Percentiles rank a stretch among this genome's conserved stretches.
Conservation (phyloP, 2,888 invertebrate genomes). For the Papilio protenor region DNA sequence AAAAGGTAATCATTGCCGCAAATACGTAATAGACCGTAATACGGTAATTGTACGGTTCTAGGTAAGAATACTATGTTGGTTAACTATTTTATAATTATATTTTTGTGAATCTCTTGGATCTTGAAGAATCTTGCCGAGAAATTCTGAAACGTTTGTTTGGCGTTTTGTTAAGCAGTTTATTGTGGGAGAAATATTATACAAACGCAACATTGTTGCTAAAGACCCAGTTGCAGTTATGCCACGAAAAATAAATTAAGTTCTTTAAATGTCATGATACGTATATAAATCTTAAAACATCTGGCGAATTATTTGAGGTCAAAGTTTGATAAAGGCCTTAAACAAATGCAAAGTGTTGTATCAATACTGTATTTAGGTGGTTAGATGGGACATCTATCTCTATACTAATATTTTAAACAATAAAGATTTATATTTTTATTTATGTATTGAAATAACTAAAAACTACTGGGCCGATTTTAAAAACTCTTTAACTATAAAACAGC, state of each 20-base stretch:
- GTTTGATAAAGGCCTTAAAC: no score
- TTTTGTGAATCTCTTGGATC: not conserved
- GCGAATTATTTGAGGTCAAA: no score
- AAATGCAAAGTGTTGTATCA: no score
- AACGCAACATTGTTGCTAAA: not conserved
- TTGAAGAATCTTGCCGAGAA: not conserved
- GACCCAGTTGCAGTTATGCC: not conserved
- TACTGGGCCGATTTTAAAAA: no score
- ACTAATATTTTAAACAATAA: no score
- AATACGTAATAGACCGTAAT: not conserved
- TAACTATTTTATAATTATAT: not conserved
- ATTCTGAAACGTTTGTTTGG: not conserved
- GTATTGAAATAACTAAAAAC: no score
- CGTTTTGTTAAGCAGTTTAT: not conserved
- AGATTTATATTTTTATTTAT: no score
- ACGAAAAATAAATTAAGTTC: not conserved
- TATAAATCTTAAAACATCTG: no score
- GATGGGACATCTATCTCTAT: no score
- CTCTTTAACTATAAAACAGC: no score
- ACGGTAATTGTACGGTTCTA: not conserved
- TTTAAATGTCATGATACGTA: not conserved
- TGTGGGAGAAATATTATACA: conserved; percentile 24
- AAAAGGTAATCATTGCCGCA: not conserved
- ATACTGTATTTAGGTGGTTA: no score
- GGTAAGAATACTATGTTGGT: not conserved